Evolutionary conservation across 2,113 vertebrate genomes (phyloP).

Genomic region (Dicerorhinus sumatrensis): DNA sequence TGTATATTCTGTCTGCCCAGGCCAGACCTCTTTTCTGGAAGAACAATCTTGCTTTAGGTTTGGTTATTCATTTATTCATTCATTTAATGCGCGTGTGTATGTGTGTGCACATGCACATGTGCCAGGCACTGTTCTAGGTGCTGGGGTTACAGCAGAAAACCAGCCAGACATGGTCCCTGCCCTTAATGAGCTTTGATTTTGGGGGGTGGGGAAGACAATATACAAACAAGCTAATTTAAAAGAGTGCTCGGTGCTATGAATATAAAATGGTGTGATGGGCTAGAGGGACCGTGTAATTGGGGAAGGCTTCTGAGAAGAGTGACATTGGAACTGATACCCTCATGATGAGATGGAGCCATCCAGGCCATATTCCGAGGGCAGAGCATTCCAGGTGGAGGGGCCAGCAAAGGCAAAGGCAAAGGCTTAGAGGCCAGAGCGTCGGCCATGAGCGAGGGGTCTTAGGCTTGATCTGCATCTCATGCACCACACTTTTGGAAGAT

Average conservation of each 20-base stretch:
- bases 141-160: not conserved
- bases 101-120: fast-evolving
- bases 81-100: not conserved
- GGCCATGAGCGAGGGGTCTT: not conserved
- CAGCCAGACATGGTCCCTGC: not conserved
- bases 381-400: not conserved
- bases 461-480: not conserved
- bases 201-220: not conserved
- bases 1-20: not conserved
- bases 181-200: not conserved
- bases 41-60: not conserved
- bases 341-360: not conserved
- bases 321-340: not conserved
- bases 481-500: not conserved
- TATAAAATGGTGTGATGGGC: not conserved
- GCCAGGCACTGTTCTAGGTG: not conserved
- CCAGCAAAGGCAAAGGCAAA: not conserved
- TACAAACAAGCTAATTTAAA: not conserved
- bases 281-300: not conserved
- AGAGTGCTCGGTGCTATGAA: not conserved
- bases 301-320: constrained; percentile 29
- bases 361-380: not conserved
- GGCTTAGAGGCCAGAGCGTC: not conserved
- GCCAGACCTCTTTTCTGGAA: not conserved
- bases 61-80: constrained; percentile 9